Percentiles rank a stretch among this genome's conserved stretches.
Evolutionary conservation across 2,797 vertebrate genomes (phyloP).

Genomic region (Echiichthys vipera): DNA sequence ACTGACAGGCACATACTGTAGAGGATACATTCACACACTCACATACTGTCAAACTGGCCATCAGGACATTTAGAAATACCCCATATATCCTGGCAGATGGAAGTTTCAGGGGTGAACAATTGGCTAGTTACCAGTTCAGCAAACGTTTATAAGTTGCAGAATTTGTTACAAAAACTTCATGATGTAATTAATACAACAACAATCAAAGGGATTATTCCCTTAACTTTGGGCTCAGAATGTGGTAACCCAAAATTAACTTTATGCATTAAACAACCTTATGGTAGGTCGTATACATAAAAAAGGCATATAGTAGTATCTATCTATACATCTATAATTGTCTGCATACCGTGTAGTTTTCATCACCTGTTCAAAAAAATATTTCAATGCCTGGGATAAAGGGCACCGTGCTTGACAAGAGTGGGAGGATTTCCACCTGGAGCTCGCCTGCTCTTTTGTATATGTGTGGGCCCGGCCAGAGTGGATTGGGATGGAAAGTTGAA

Average conservation of each 20-base stretch:
- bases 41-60: conserved; percentile 53
- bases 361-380: conserved; percentile 3
- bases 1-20: conserved; percentile 62
- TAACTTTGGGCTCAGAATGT: neutral
- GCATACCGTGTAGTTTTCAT: neutral
- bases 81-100: conserved; percentile 18
- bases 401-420: conserved; percentile 43
- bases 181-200: neutral
- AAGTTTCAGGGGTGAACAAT: conserved; percentile 9
- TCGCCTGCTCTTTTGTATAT: conserved; percentile 45
- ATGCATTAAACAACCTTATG: neutral
- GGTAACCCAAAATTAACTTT: neutral
- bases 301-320: neutral
- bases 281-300: neutral
- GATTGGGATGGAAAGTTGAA: conserved; percentile 43
- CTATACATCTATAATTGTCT: neutral
- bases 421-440: conserved; percentile 42
- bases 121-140: neutral
- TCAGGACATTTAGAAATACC: conserved; percentile 51
- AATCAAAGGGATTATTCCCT: neutral
- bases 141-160: neutral
- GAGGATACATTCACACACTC: conserved; percentile 52
- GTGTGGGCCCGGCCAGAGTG: conserved; percentile 42
- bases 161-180: neutral
- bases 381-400: conserved; percentile 26